Percentiles rank a stretch among this genome's conserved stretches.
Conservation (phyloP, 1,140 invertebrate species). For the Orussus abietinus region DNA sequence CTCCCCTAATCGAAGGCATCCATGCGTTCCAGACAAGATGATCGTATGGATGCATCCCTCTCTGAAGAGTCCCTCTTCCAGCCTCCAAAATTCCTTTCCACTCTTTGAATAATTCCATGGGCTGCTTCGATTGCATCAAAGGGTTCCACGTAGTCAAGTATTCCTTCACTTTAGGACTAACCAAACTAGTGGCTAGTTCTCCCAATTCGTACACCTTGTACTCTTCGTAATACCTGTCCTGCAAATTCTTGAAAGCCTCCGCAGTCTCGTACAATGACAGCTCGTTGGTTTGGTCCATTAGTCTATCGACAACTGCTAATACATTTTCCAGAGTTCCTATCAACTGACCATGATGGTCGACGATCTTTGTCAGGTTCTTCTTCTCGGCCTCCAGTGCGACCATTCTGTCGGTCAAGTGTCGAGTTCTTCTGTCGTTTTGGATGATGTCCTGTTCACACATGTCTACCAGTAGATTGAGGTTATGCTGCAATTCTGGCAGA, state of each 20-base stretch:
- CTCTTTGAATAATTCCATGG: constrained; percentile 64
- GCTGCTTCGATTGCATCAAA: constrained; percentile 60
- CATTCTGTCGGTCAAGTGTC: constrained; percentile 72
- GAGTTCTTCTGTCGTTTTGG: constrained; percentile 75
- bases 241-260: constrained; percentile 69
- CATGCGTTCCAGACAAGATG: constrained; percentile 84
- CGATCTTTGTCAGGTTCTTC: constrained; percentile 64
- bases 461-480: constrained; percentile 86
- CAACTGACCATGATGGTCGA: constrained; percentile 70
- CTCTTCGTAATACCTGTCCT: constrained; percentile 61
- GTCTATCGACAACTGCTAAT: constrained; percentile 64
- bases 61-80: constrained; percentile 46
- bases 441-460: constrained; percentile 95
- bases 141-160: constrained; percentile 73
- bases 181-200: constrained; percentile 63
- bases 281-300: constrained; percentile 58
- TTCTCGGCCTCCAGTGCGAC: constrained; percentile 78
- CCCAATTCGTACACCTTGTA: constrained; percentile 64
- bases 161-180: constrained; percentile 65
- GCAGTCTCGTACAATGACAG: constrained; percentile 71
- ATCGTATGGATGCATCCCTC: constrained; percentile 72
- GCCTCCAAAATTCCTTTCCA: constrained; percentile 68
- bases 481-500: constrained; percentile 88
- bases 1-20: constrained; percentile 75
- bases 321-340: constrained; percentile 72